Evolutionary conservation across 2,113 vertebrate genomes (phyloP), one percentile per base, ranked within the genome.

Genomic region (Brachypodius melanocephalos): DNA sequence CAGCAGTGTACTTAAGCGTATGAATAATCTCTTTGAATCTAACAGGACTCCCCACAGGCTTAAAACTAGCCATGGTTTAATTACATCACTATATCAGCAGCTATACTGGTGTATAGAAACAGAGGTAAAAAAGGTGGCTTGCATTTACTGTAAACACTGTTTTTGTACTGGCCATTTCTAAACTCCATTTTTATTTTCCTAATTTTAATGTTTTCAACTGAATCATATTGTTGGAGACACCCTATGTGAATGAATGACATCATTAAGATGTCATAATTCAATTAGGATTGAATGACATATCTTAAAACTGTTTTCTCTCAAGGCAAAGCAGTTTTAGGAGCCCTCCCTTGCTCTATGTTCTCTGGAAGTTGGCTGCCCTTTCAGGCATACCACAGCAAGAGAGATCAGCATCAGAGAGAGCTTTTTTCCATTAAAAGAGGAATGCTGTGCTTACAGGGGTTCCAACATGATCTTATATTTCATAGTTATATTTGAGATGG

Each of bases 31-130:
- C 61, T 78, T 74, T 75, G 93, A 95, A 89, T 61, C 81, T 45
- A 65, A 40, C 21, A 57, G 93, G 73, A 85, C 69, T 87, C 66
- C 87, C 84, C 84, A 94, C 51, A 87, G 49, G 61, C 88, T 91
- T 89, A 93, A 96, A 94, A 94, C 91, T 89, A 93, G 81, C n/a
- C 52, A 85, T 40, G 40, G 57, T 78, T 95, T 93, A 93, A 93
- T 94, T 81, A 63, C 61, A 67, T 81, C 4, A 22, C 68, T 81
- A 87, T 82, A 89, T 89, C 82, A 92, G 62, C 78, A 95, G 49
- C 38, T 85, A 18, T 43, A 57, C 63, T 42, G 32, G 17, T 57
- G 32, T 51, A 48, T 28, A 86, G 67, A 86, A 94, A 76, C 21
- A 57, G 34, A 17, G 25, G n/a, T 54, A 57, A 62, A 94, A 40